phyloP scores from a whole-genome alignment of 2,113 vertebrate species.

The Callionymus lyra region DNA sequence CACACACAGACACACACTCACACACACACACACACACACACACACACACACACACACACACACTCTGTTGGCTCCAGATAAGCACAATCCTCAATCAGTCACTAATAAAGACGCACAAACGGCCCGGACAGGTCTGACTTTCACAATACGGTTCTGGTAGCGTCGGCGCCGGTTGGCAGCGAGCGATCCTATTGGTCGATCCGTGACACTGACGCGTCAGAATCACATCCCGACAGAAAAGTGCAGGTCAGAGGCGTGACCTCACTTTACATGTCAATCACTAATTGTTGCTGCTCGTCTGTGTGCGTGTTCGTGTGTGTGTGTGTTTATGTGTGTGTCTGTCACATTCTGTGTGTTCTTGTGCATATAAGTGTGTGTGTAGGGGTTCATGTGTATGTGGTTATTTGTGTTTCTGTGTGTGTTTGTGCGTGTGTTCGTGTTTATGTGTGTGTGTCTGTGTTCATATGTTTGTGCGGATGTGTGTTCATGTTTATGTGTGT shows the following conservation, averaged over 20 bases:
- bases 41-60: constrained; percentile 19
- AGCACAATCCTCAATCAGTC: constrained; percentile 53
- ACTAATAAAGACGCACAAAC: constrained; percentile 50
- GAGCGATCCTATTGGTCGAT: constrained; percentile 14
- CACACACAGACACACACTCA: constrained; percentile 20
- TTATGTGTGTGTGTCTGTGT: too few relatives aligned
- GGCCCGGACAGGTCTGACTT: constrained; percentile 42
- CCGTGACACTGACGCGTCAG: constrained; percentile 8
- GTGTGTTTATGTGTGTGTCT: not conserved
- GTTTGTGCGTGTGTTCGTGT: too few relatives aligned
- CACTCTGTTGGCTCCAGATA: constrained; percentile 54
- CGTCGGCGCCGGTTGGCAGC: constrained; percentile 6
- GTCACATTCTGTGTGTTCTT: too few relatives aligned
- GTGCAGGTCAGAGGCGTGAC: constrained; percentile 36
- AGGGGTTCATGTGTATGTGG: not conserved
- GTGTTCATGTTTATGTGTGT: too few relatives aligned
- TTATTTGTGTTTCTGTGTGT: not conserved
- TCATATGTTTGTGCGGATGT: too few relatives aligned
- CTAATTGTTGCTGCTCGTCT: constrained; percentile 22
- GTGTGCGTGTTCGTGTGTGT: constrained; percentile 4
- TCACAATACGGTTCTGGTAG: constrained; percentile 15
- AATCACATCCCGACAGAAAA: constrained; percentile 22
- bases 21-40: too few relatives aligned
- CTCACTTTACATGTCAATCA: constrained; percentile 49
- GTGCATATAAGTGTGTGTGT: not conserved